Evolutionary conservation across 2,888 invertebrate genomes (phyloP).

Genomic region (Scaeva pyrastri): DNA sequence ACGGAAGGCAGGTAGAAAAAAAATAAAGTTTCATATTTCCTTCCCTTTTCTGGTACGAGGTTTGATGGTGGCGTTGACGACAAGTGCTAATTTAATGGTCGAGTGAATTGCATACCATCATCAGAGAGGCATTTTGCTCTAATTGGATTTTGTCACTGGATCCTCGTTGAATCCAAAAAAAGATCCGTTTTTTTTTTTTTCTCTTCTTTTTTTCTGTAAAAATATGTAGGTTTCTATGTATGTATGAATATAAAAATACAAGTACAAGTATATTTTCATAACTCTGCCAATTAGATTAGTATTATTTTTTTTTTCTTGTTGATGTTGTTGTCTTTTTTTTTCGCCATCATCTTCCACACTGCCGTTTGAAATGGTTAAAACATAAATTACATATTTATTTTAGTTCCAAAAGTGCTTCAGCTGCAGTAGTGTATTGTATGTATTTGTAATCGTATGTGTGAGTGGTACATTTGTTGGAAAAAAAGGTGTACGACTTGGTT

Average conservation of each 20-base stretch:
- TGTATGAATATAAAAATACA: slow-evolving; percentile 49
- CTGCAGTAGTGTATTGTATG: neutral
- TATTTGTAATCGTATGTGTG: too few species aligned
- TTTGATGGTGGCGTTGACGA: slow-evolving; percentile 63
- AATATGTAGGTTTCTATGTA: neutral
- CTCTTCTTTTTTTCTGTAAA: slow-evolving; percentile 13
- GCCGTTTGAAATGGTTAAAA: slow-evolving; percentile 54
- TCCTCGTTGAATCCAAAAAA: slow-evolving; percentile 41
- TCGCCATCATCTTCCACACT: slow-evolving; percentile 5
- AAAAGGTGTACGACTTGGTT: slow-evolving; percentile 57
- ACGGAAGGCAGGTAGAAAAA: neutral
- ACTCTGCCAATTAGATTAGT: slow-evolving; percentile 71
- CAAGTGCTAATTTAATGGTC: slow-evolving; percentile 75
- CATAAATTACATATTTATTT: slow-evolving; percentile 61
- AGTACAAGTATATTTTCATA: too few species aligned
- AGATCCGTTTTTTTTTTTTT: neutral
- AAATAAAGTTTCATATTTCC: slow-evolving; percentile 69
- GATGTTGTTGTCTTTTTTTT: slow-evolving; percentile 12
- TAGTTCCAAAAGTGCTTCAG: slow-evolving; percentile 53
- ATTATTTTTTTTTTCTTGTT: slow-evolving; percentile 23
- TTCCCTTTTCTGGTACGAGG: slow-evolving; percentile 49
- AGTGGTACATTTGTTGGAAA: neutral
- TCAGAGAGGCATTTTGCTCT: slow-evolving; percentile 65
- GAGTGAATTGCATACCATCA: slow-evolving; percentile 65
- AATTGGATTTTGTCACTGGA: slow-evolving; percentile 75